Evolutionary conservation across 1,140 invertebrate genomes (phyloP), one percentile per base, ranked within the genome.

Genomic region (Drosophila pectinifera): DNA sequence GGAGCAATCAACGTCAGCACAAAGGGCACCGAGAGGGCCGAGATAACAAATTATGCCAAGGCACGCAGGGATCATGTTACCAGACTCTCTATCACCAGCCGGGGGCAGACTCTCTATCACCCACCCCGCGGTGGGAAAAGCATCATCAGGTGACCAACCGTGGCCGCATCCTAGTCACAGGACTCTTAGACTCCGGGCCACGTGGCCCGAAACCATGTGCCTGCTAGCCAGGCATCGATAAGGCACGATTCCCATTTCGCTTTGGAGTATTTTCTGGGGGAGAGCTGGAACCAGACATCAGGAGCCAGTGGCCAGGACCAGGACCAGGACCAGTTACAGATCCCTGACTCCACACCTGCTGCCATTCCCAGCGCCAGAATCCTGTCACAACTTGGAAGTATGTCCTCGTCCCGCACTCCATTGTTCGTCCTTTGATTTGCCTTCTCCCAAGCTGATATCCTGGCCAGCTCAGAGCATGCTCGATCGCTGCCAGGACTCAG

Each of bases 41-140:
- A 86, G 88, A 86, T 86, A 86, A 86, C 83, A 86, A 86, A 86
- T 86, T 86, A 86, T 88, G 83, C 84, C 67, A 7, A 22, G 78
- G 79, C 83, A 89, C 83, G 83, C 80, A 86, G 83, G 65, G 83
- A 88, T 85, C 82, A 78, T 69, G 67, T 85, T 85, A 85, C 80
- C 22, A 31, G 48, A 22, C 28, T 20, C 18, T 46, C 34, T 18
- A 20, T 34, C 34, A 28, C 42, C 34, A 56, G 63, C 28, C 24
- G 22, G 4, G 4, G 22, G n/a, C n/a, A n/a, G n/a, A n/a, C n/a
- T n/a, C n/a, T n/a, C n/a, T n/a, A 62, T 57, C 28, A 31, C 28
- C 26, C 55, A 57, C 31, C 41, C 39, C 48, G n/a, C 13, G 34
- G 22, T 39, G 83, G 79, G 83, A 86, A 86, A 72, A 79, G 61